Conservation (phyloP, 2,113 vertebrate species). For the Herpailurus yagouaroundi region DNA sequence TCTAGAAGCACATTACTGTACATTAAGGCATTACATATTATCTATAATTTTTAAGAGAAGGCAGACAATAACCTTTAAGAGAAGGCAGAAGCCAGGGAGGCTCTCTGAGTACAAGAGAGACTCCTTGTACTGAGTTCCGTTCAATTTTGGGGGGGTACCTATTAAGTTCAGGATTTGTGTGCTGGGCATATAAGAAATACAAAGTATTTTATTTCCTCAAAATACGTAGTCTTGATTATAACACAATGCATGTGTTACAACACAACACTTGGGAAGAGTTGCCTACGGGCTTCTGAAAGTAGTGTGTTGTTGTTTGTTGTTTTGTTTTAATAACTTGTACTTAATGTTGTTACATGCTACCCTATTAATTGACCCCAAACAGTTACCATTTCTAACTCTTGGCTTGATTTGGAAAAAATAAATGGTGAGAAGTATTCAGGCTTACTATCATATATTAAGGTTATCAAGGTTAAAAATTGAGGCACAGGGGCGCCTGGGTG, state of each 20-base stretch:
- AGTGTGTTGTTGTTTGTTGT: not conserved
- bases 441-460: not conserved
- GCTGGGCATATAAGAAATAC: not conserved
- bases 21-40: not conserved
- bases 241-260: not conserved
- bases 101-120: not conserved
- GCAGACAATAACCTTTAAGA: not conserved
- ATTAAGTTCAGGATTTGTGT: not conserved
- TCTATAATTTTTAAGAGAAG: not conserved
- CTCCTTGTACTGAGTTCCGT: not conserved
- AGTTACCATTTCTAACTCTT: conserved; percentile 22
- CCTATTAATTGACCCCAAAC: not conserved
- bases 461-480: conserved; percentile 38
- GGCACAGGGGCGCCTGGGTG: not conserved
- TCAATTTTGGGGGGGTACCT: not conserved
- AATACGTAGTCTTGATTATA: not conserved
- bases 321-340: not conserved
- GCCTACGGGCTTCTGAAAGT: not conserved
- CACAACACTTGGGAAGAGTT: not conserved
- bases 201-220: not conserved
- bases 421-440: not conserved
- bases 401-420: not conserved
- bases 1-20: not conserved
- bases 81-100: not conserved
- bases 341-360: not conserved